Percentiles rank a stretch among this genome's conserved stretches.
Evolutionary conservation across 2,113 vertebrate species (phyloP).

Genomic region (Dipodomys ordii): DNA sequence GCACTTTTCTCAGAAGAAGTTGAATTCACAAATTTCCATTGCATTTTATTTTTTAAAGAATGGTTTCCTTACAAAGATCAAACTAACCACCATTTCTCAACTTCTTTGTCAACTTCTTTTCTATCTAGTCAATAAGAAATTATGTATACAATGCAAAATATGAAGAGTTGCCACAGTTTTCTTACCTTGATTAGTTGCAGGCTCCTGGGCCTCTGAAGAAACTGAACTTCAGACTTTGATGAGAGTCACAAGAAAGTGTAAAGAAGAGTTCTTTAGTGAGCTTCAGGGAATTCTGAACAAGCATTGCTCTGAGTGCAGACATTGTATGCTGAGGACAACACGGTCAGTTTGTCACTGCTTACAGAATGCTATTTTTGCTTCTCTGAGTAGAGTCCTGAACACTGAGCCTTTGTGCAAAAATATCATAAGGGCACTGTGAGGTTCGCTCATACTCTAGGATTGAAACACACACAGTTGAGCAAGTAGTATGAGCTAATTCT

Average conservation of each 20-base stretch:
- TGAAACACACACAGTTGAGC: constrained; percentile 90
- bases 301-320: constrained; percentile 77
- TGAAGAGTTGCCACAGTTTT: constrained; percentile 60
- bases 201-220: constrained; percentile 11
- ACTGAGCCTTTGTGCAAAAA: constrained; percentile 94
- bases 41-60: neutral
- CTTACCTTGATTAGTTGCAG: constrained; percentile 76
- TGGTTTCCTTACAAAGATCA: neutral
- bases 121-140: neutral
- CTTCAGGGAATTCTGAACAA: constrained; percentile 62
- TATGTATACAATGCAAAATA: neutral
- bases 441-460: constrained; percentile 90
- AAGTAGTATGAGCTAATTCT: constrained; percentile 87
- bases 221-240: neutral
- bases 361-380: constrained; percentile 87
- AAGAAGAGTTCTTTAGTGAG: constrained; percentile 25
- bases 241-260: constrained; percentile 19
- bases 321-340: constrained; percentile 81
- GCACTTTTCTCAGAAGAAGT: neutral
- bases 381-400: constrained; percentile 90
- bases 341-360: constrained; percentile 83
- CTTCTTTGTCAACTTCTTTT: neutral
- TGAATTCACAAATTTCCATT: neutral
- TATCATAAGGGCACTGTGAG: constrained; percentile 88
- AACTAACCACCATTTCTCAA: neutral